Base-by-base conservation (phyloP, 2,113 vertebrate genomes). In the Apistogramma diplotaenia region DNA sequence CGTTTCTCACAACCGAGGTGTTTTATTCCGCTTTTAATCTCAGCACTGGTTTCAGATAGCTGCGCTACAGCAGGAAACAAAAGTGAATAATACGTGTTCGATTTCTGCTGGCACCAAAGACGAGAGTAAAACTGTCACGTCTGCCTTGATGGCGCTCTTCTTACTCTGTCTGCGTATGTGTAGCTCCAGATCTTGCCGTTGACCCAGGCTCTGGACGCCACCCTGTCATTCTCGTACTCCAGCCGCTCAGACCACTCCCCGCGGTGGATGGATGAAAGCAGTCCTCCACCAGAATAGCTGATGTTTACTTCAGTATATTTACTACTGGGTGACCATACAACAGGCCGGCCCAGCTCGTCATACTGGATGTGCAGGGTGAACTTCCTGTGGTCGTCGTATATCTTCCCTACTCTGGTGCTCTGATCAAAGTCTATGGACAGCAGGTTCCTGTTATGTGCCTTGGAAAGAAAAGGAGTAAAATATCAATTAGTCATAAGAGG, bases 141-240 rank as follows among this genome's bases (percentile, higher is more conserved):
- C 13, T 0, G 5, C 0, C 4, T 35, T 4, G 4, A 75, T 21
- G 6, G n/a, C 1, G 9, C 15, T 59, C 5, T 13, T 37, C 86
- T 88, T 93, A 99, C 98, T 96, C 96, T 98, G 94, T 99, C 99
- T 80, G 97, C 94, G 40, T 98, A 99, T 0, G 97, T 99, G 94
- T 99, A 99, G 94, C 96, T 99, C 99, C 99, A 99, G 93, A 99
- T 99, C 95, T 98, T 99, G 23, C 99, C 99, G 81, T 99, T 98
- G 81, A 97, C 96, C 97, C 98, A 99, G 15, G 97, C 97, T 89
- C 97, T 95, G 87, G 97, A 98, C 86, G 98, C 89, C 51, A 99
- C 96, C 90, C 96, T 96, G 72, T 98, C 97, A 12, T 95, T 97
- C 74, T 99, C 98, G 55, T 99, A 99, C 84, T 99, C 97, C 92